A percentile compares a stretch with the other conserved stretches of the same genome.
These are phyloP conservation scores for Drosophila koepferae DNA, from an alignment of 2,888 invertebrate species.

Conservation along the genomic window DNA sequence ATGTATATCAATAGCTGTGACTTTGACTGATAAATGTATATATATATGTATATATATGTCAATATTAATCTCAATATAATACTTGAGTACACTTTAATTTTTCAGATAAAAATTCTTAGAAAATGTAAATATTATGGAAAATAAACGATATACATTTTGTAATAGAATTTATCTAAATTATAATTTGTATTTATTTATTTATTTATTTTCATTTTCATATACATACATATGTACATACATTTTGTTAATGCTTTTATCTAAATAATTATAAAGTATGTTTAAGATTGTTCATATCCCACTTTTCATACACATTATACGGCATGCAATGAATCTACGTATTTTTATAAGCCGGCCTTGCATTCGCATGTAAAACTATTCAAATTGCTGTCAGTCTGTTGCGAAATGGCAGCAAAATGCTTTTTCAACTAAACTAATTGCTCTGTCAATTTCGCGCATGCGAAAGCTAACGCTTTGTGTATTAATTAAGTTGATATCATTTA, in stretches of 20 bases:
- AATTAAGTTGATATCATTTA: constrained; percentile 53
- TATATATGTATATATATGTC: too few relatives aligned
- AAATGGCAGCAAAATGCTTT: constrained; percentile 34
- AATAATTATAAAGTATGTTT: too few relatives aligned
- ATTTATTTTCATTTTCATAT: too few relatives aligned
- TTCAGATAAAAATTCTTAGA: too few relatives aligned
- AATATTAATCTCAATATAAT: too few relatives aligned
- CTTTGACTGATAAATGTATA: too few relatives aligned
- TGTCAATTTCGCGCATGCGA: neutral
- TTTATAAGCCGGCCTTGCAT: constrained; percentile 34
- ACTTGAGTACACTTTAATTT: too few relatives aligned
- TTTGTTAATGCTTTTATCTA: neutral
- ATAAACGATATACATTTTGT: too few relatives aligned
- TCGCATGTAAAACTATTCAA: constrained; percentile 34
- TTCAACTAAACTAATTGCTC: constrained; percentile 55
- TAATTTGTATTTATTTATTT: too few relatives aligned
- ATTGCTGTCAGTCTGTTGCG: constrained; percentile 44
- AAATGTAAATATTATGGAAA: too few relatives aligned
- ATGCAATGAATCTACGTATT: constrained; percentile 6
- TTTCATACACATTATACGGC: neutral
- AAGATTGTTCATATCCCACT: neutral
- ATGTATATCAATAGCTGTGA: neutral
- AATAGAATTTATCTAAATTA: too few relatives aligned
- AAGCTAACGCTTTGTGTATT: constrained; percentile 32
- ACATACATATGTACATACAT: neutral